Conservation (phyloP, 2,888 invertebrate genomes). For the Hydrotaea cyrtoneurina region DNA sequence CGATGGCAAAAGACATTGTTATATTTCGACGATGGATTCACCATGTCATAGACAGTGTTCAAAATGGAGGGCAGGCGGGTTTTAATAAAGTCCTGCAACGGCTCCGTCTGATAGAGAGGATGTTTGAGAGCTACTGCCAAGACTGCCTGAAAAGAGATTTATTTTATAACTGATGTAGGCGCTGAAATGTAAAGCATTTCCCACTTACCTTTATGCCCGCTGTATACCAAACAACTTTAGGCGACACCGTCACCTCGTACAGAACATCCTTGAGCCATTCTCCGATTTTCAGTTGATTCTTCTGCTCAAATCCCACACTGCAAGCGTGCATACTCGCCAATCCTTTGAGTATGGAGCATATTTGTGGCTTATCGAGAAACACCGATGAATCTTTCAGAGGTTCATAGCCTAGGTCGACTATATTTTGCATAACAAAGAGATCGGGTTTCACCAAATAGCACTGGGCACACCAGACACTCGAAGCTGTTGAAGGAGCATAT, state of each 20-base stretch:
- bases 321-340: slow-evolving; percentile 80
- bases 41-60: slow-evolving; percentile 73
- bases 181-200: no score
- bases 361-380: slow-evolving; percentile 75
- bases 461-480: slow-evolving; percentile 75
- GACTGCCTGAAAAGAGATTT: slow-evolving; percentile 64
- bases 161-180: background rate
- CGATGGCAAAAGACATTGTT: slow-evolving; percentile 81
- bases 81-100: slow-evolving; percentile 71
- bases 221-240: slow-evolving; percentile 73
- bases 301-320: slow-evolving; percentile 79
- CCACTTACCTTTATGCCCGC: slow-evolving; percentile 72
- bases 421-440: slow-evolving; percentile 80
- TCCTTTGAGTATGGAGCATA: slow-evolving; percentile 76
- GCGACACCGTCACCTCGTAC: slow-evolving; percentile 72
- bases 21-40: slow-evolving; percentile 76
- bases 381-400: slow-evolving; percentile 60
- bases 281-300: slow-evolving; percentile 71
- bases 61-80: slow-evolving; percentile 72
- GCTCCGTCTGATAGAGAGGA: slow-evolving; percentile 71
- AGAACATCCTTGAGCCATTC: slow-evolving; percentile 70
- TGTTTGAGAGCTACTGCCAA: slow-evolving; percentile 72
- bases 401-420: slow-evolving; percentile 74
- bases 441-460: slow-evolving; percentile 77
- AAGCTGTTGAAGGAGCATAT: slow-evolving; percentile 63